Base-by-base conservation (phyloP, 2,113 vertebrate genomes). In the Ammodytes marinus region DNA sequence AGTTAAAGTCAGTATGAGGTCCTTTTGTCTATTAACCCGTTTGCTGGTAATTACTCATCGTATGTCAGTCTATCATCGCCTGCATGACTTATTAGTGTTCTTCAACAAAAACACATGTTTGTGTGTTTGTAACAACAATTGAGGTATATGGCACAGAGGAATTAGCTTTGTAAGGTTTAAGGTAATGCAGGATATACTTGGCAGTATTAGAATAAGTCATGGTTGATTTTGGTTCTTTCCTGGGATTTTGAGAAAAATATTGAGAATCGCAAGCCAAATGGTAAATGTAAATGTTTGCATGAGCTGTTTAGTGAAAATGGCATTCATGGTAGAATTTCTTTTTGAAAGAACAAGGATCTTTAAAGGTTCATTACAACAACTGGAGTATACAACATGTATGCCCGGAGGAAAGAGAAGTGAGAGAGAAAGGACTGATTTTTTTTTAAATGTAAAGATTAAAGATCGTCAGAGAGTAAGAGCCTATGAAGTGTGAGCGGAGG, bases 401-500 rank as follows among this genome's bases (percentile, higher is more conserved):
- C 59, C 7, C 3, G 43, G 67, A 74, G 50, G 57, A 65, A 6
- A 27, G 53, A 82, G 27, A 45, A 27, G 43, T 27, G 46, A 72
- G 3, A 45, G n/a, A 15, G 76, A 19, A 3, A 49, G 64, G 53
- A 72, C n/a, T 70, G 60, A 61, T 80, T 92, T 90, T 17, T 79
- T 91, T 88, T 77, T 4, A 88, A 94, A 93, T 89, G 74, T 94
- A 90, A 92, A 94, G 92, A 94, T 94, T 94, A 92, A 85, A 93
- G 84, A 93, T 93, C 46, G 11, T 82, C 70, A 72, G 81, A 88
- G 88, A 88, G 87, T 88, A 85, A 92, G 85, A 92, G 87, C 89
- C 93, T 88, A 86, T 95, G 91, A 94, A 94, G 90, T 92, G 87
- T 91, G 90, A 93, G 89, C 52, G 78, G 88, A 86, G 87, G 74